phyloP scores from a whole-genome alignment of 2,113 vertebrate species.

The Motacilla alba region DNA sequence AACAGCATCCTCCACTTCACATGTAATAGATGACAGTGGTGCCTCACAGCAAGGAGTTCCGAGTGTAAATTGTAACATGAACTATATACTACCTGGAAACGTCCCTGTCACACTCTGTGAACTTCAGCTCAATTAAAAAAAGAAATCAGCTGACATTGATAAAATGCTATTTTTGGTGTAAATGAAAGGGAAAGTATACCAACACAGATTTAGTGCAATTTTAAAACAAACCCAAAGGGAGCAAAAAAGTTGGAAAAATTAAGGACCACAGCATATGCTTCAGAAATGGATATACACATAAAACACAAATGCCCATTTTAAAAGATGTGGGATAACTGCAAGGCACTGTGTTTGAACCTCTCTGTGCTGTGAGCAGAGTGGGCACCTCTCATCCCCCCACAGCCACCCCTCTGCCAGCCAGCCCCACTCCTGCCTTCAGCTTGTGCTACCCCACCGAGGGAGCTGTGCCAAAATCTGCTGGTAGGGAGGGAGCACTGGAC shows the following conservation, averaged over 20 bases:
- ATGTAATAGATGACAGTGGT: neutral
- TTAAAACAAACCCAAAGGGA: neutral
- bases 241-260: neutral
- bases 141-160: neutral
- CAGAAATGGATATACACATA: neutral
- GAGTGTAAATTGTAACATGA: neutral
- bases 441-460: rapidly evolving
- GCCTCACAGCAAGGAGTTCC: neutral
- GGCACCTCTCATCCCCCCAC: rapidly evolving
- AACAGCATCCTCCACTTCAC: neutral
- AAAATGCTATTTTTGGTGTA: neutral
- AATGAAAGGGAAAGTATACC: neutral
- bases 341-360: neutral
- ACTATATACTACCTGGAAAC: neutral
- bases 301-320: neutral
- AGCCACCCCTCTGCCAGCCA: neutral
- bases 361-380: neutral
- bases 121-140: constrained; percentile 26
- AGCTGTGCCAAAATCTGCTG: neutral
- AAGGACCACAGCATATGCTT: neutral
- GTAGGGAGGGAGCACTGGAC: neutral
- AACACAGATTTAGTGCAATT: neutral
- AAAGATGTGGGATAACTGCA: neutral
- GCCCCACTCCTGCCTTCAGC: neutral
- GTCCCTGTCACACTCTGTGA: neutral